Evolutionary conservation across 2,888 invertebrate species (phyloP), one percentile per base, ranked within the genome.

Genomic region (Lingula anatina): DNA sequence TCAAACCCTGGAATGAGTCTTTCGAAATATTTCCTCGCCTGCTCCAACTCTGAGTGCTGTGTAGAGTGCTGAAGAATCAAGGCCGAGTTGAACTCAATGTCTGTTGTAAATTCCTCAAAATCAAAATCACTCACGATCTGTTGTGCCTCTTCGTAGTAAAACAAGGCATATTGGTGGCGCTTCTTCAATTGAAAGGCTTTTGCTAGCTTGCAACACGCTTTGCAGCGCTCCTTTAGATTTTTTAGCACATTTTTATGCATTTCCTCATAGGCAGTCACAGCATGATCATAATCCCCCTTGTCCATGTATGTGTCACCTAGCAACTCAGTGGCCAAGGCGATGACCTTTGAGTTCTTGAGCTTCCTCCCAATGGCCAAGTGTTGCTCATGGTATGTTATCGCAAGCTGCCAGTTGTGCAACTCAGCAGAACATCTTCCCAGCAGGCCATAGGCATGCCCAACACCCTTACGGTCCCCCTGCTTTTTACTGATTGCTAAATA

Each of bases 381-480:
- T 48, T 71, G 70, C 21, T 70, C 69, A 52, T 71, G 71, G 50
- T 67, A 73, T 3, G 63, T 61, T 18, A 63, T 46, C 3, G 70
- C 60, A 5, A 68, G 55, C 20, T 65, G 57, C 62, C 65, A 65
- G 56, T 71, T 68, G 26, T 59, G 53, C 38, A 71, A 50, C 7
- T 64, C 62, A 4, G 64, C 68, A 56, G 71, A 64, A 5, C 70
- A 64, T 47, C 65, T 66, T n/a, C 71, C 72, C 25, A 74, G 50
- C 53, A 68, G 66, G 1, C 73, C 74, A 54, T 72, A 73, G 0
- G 71, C 69, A 47, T 66, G 66, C 0, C 68, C 69, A 43, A 66
- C 55, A 0, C 63, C 63, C 40, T 62, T 62, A 42, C 59, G 57
- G 48, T 71, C 62, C 5, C 61, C 54, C 42, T 54, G 60, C 37